Evolutionary conservation across 2,888 invertebrate species (phyloP), one percentile per base, ranked within the genome.

Genomic region (Thera britannica): DNA sequence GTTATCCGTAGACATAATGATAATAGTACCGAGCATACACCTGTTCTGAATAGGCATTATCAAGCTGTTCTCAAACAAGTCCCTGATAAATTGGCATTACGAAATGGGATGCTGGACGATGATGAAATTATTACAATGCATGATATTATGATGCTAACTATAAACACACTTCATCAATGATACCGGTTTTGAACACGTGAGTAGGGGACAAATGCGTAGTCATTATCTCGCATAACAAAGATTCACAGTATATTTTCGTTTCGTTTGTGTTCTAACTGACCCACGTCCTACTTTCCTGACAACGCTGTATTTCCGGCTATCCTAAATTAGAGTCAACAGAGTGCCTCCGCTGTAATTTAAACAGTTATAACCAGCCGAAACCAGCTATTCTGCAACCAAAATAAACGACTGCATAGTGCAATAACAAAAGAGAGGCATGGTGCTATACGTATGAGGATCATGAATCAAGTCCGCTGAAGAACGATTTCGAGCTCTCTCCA

Each of bases 261-360:
- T 62, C 58, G 66, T 70, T 59, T 44, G 60, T 62, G 65, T 66
- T 70, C 65, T 62, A 64, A 69, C 60, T 62, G 69, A 68, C 70
- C 65, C 74, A 72, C 72, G 81, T 63, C 78, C 79, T 75, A 80
- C 77, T 82, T 81, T 80, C 68, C 70, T 76, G 67, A 79, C 75
- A 77, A 71, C 73, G 68, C 71, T 75, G 73, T 83, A 81, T 82
- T 83, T 83, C 84, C 84, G 83, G 82, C 75, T 77, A 77, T 75
- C 78, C 79, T 79, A 80, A 83, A 82, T 82, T 77, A 81, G 78
- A 82, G 76, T 69, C 71, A 72, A 74, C 75, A 70, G 65, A 70
- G 67, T 71, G 65, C 57, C 71, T 64, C 65, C 70, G 58, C 65
- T 68, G 72, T 73, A 66, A 69, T 76, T 73, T 72, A 68, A 71